A percentile compares a stretch with the other conserved stretches of the same genome.
Evolutionary conservation across 2,113 vertebrate species (phyloP).

Genomic region (Hyperopisus bebe): DNA sequence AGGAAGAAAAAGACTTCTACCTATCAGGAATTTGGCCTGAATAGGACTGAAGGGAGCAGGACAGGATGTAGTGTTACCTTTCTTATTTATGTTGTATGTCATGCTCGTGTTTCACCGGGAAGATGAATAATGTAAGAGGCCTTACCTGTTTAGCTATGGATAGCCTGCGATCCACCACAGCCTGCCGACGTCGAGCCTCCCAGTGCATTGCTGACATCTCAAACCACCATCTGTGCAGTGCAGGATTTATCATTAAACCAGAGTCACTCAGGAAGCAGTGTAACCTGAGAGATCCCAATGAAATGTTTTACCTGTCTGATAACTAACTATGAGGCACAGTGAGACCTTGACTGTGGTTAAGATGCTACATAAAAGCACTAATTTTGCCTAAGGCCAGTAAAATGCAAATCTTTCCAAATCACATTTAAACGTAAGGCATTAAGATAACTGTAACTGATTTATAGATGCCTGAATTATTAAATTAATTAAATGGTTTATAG

Average conservation of each 20-base stretch:
- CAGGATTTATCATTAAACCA: constrained; percentile 29
- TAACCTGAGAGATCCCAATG: constrained; percentile 29
- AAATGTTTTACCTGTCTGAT: constrained; percentile 21
- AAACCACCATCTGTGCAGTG: constrained; percentile 29
- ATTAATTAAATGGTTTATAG: not conserved
- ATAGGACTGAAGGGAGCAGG: not conserved
- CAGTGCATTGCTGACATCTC: constrained; percentile 56
- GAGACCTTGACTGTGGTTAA: constrained; percentile 23
- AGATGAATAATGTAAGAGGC: constrained; percentile 9
- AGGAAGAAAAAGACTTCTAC: not conserved
- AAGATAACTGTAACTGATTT: not conserved
- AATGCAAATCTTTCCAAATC: not conserved
- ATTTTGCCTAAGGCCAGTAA: not conserved
- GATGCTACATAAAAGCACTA: constrained; percentile 16
- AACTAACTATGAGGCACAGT: constrained; percentile 27
- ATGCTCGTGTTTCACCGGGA: constrained; percentile 8
- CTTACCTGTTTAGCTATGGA: constrained; percentile 26
- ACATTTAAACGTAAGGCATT: not conserved
- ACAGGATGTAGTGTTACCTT: not conserved
- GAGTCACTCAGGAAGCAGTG: constrained; percentile 11
- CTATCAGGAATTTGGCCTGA: not conserved
- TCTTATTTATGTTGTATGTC: not conserved
- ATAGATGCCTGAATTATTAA: not conserved
- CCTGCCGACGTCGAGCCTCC: constrained; percentile 54
- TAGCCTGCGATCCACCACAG: constrained; percentile 37